Base-by-base conservation (phyloP, 2,888 invertebrate genomes). In the Rhingia rostrata region DNA sequence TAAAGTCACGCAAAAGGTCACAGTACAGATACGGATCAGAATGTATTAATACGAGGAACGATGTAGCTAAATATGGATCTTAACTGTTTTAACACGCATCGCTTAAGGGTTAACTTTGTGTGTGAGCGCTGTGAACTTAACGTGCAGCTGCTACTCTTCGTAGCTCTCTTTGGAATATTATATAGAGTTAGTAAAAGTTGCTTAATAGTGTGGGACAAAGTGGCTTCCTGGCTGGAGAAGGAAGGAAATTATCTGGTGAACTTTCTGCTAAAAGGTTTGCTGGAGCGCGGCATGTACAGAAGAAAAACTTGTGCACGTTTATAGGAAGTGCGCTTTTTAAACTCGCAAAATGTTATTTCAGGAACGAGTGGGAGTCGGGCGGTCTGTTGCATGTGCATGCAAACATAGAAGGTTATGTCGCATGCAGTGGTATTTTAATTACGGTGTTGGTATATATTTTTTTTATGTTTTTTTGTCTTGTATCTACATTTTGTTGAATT, bases 11-110 rank as follows among this genome's bases (percentile, higher is more conserved):
- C 4, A 64, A 64, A 72, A 72, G 78, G 78, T 72, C 78, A 72
- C 78, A 4, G 4, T 22, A 14, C 30, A 58, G 49, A 72, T 56
- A 78, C 22, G 39, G 43, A 70, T 64, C 78, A 72, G 56, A 64
- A 9, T 30, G 63, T 43, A 56, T 47, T 9, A 39, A 63, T 67
- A 30, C 41, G 22, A 32, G 49, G 22, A 49, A 41, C 53, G 47
- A 12, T 12, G 49, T 47, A 43, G 72, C 72, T 79, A 72, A 66
- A 79, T 64, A 72, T 73, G 66, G 64, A 79, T 73, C 78, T 51
- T 58, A 79, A 79, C 33, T 49, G 64, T 51, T 53, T 51, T 14
- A 66, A 53, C 79, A 79, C 79, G 64, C 79, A 73, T 73, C 64
- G 79, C 51, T n/a, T 1, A 2, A 41, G 63, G 79, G 43, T 39